These are phyloP conservation scores for Ceratina australensis DNA, from an alignment of 1,140 invertebrate genomes.

Conservation along the genomic window DNA sequence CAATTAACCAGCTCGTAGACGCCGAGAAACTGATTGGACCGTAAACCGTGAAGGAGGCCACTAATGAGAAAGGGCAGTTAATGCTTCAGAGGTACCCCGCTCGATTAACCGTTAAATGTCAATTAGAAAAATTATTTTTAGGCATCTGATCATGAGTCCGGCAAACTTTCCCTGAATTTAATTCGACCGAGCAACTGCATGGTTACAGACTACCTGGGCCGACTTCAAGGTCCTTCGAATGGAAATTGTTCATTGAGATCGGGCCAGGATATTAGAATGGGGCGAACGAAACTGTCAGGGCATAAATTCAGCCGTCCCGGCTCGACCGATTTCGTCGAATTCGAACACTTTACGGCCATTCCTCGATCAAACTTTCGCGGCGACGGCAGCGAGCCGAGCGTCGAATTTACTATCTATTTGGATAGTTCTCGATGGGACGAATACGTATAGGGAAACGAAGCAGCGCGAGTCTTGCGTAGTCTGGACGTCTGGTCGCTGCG, in stretches of 20 bases:
- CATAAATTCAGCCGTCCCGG: neutral
- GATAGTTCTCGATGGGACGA: neutral
- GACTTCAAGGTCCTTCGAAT: too few species aligned
- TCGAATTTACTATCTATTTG: neutral
- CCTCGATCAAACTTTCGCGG: conserved; percentile 15
- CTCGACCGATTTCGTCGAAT: neutral
- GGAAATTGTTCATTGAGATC: neutral
- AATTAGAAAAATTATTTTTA: conserved; percentile 56
- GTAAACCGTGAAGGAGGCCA: conserved; percentile 56
- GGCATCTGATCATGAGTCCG: conserved; percentile 15
- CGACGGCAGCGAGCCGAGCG: neutral
- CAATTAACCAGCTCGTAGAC: conserved; percentile 27
- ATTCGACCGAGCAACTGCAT: neutral
- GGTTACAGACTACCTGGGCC: too few species aligned
- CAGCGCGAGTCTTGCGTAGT: neutral
- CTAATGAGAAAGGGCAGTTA: conserved; percentile 63
- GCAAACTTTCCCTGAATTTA: neutral
- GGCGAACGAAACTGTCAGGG: neutral
- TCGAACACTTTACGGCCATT: conserved; percentile 13
- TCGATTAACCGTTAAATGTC: conserved; percentile 62
- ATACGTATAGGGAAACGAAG: neutral
- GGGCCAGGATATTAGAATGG: neutral
- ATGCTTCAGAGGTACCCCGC: conserved; percentile 38
- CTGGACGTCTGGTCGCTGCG: neutral
- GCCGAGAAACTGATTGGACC: conserved; percentile 40